Percentiles rank a stretch among this genome's conserved stretches.
Evolutionary conservation across 2,113 vertebrate species (phyloP).

Genomic region (Motacilla alba): DNA sequence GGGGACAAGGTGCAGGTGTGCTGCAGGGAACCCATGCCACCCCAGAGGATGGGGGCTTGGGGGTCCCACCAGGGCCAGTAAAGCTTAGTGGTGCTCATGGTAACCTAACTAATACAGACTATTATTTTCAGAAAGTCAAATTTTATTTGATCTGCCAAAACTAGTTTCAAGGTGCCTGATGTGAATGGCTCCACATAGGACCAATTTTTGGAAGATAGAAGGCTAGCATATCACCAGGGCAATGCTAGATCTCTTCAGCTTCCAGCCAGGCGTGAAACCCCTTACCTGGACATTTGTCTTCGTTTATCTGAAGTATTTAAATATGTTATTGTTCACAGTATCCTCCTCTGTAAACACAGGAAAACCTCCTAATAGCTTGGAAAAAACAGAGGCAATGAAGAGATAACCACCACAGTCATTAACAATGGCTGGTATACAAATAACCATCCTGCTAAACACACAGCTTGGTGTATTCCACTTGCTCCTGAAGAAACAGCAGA

Average conservation of each 20-base stretch:
- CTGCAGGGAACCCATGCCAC: neutral
- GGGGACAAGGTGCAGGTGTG: neutral
- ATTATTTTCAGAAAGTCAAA: neutral
- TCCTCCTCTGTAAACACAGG: neutral
- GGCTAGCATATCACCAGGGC: neutral
- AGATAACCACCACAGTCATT: neutral
- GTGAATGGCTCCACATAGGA: neutral
- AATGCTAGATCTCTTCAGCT: neutral
- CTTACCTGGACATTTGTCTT: neutral
- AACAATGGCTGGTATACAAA: neutral
- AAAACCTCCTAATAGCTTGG: neutral
- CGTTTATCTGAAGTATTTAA: neutral
- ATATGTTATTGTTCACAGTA: neutral
- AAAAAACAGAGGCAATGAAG: neutral
- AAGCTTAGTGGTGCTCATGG: neutral
- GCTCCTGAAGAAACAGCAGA: neutral
- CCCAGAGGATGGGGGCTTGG: rapidly evolving
- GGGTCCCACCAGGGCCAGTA: neutral
- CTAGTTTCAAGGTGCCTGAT: neutral
- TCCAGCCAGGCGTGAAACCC: neutral
- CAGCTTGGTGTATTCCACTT: neutral
- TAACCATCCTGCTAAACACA: neutral
- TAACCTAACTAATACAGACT: neutral
- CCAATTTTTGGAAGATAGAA: neutral
- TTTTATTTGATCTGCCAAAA: neutral